Conservation (phyloP, 2,113 vertebrate genomes). For the Gavia stellata region DNA sequence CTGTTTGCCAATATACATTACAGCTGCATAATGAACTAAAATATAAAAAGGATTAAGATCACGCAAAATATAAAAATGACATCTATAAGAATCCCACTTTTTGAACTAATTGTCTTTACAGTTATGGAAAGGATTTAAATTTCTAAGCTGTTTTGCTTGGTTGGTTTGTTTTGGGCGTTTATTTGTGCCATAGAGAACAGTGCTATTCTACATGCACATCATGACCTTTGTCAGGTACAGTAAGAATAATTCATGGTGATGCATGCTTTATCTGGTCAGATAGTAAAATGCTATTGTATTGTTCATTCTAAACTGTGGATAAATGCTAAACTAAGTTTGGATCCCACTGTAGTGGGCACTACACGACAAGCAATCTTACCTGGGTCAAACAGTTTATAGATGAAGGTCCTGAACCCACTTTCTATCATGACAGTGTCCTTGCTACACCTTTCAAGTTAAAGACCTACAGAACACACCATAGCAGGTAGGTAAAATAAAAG, state of each 20-base stretch:
- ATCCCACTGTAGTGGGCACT: background rate
- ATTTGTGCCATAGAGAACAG: background rate
- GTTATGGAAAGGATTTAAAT: background rate
- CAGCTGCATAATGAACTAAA: background rate
- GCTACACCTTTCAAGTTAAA: background rate
- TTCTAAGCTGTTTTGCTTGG: background rate
- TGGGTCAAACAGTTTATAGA: background rate
- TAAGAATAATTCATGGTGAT: background rate
- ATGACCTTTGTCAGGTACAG: background rate
- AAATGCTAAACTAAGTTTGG: background rate
- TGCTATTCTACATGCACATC: background rate
- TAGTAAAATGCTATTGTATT: background rate
- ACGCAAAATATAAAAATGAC: background rate
- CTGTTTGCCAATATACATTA: background rate
- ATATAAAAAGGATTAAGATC: background rate
- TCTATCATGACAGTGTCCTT: background rate
- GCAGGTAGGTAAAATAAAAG: background rate
- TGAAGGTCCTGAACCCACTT: background rate
- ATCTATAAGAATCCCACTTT: background rate
- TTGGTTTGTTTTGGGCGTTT: background rate
- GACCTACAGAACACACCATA: background rate
- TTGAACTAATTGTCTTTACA: background rate
- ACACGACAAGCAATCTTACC: background rate
- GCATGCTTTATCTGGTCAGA: background rate
- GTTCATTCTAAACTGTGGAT: background rate